These are phyloP conservation scores for Patagioenas fasciata DNA, from an alignment of 2,113 vertebrate species.

Conservation along the genomic window DNA sequence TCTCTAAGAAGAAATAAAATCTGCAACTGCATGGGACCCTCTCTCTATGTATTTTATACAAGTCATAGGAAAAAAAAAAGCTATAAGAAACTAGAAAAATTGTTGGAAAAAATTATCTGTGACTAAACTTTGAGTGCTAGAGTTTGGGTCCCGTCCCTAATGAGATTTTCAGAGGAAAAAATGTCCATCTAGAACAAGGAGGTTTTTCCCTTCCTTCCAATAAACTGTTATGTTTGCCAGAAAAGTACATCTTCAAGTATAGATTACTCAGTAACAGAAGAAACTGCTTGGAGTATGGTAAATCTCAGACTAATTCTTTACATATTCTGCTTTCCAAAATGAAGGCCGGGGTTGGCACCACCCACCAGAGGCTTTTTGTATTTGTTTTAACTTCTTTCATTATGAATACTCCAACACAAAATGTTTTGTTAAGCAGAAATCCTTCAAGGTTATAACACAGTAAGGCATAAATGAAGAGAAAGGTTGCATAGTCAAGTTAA, in stretches of 20 bases:
- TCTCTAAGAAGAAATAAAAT: neutral
- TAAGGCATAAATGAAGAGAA: neutral
- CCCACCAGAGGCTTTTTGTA: neutral
- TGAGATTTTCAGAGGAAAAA: neutral
- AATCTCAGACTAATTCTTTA: neutral
- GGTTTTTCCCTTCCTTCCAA: neutral
- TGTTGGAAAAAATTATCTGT: neutral
- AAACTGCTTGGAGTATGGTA: neutral
- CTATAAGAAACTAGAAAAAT: neutral
- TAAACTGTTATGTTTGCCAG: neutral
- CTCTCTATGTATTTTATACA: neutral
- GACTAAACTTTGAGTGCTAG: neutral
- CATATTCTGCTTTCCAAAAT: neutral
- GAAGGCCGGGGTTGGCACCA: neutral
- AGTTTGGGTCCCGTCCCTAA: neutral
- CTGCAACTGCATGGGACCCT: neutral
- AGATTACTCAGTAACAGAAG: neutral
- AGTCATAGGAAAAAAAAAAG: neutral
- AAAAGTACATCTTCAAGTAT: neutral
- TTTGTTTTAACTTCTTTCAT: neutral
- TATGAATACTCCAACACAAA: neutral
- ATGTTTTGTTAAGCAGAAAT: neutral
- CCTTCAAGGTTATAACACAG: neutral
- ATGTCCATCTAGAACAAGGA: neutral
- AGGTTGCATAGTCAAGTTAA: neutral